Conservation (phyloP, 1,140 invertebrate species). For the Drosophila paulistorum region DNA sequence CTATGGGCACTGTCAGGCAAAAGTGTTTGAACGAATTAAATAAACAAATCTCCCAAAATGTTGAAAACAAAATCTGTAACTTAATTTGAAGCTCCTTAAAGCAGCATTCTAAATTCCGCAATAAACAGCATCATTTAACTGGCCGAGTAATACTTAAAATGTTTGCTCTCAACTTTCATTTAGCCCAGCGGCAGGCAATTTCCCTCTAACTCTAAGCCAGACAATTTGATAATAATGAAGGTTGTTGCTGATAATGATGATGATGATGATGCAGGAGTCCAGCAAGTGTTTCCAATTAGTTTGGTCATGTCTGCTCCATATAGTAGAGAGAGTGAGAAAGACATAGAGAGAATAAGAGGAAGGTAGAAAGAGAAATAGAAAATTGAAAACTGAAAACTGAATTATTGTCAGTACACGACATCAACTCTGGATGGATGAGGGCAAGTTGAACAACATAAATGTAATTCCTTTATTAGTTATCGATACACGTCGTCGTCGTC, state of each 20-base stretch:
- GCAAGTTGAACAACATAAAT: constrained; percentile 61
- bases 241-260: not conserved
- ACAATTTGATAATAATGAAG: constrained; percentile 16
- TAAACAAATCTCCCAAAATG: not conserved
- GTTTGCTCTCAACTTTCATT: constrained; percentile 5
- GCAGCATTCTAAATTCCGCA: not conserved
- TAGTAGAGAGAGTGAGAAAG: not conserved
- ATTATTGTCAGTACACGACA: constrained; percentile 53
- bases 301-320: constrained; percentile 52
- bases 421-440: constrained; percentile 9
- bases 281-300: constrained; percentile 67
- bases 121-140: constrained; percentile 7
- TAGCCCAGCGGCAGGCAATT: constrained; percentile 6
- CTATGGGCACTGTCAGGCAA: too few species aligned
- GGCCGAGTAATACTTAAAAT: constrained; percentile 5
- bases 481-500: constrained; percentile 46
- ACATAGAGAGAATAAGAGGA: not conserved
- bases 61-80: not conserved
- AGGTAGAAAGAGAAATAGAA: constrained; percentile 19
- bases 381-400: constrained; percentile 68
- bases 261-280: constrained; percentile 3
- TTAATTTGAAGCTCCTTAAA: not conserved
- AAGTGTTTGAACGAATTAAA: not conserved
- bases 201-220: constrained; percentile 14
- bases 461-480: constrained; percentile 79